Percentiles rank a stretch among this genome's conserved stretches.
phyloP scores from a whole-genome alignment of 2,888 invertebrate genomes.

The Lucinisca nassula region DNA sequence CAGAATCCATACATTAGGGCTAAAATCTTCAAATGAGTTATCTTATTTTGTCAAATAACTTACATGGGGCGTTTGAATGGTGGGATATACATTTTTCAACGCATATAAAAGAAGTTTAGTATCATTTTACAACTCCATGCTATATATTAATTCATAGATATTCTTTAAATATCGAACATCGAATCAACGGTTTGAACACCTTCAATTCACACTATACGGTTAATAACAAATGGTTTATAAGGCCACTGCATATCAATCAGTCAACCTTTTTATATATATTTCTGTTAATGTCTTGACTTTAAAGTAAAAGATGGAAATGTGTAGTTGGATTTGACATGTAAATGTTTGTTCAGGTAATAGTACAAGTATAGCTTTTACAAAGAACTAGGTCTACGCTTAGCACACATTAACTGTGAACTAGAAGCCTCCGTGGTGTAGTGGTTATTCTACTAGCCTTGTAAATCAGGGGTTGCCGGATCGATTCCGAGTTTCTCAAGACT shows the following conservation, averaged over 20 bases:
- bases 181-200: background rate
- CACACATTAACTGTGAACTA: no score
- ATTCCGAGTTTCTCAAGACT: no score
- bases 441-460: no score
- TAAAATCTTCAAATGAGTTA: background rate
- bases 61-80: background rate
- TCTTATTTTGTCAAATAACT: background rate
- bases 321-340: no score
- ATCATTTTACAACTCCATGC: background rate
- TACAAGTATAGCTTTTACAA: no score
- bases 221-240: background rate
- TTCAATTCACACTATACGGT: background rate
- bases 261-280: background rate
- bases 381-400: no score
- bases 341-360: no score
- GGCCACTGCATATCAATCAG: background rate
- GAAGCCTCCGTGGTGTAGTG: no score
- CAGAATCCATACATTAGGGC: no score
- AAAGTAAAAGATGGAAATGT: no score
- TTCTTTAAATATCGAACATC: background rate
- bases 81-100: background rate
- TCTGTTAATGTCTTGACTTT: background rate
- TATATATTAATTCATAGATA: background rate
- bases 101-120: background rate
- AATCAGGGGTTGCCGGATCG: no score